Percentiles rank a stretch among this genome's conserved stretches.
These are phyloP conservation scores for Campoletis sonorensis DNA, from an alignment of 1,140 invertebrate genomes.

Conservation along the genomic window DNA sequence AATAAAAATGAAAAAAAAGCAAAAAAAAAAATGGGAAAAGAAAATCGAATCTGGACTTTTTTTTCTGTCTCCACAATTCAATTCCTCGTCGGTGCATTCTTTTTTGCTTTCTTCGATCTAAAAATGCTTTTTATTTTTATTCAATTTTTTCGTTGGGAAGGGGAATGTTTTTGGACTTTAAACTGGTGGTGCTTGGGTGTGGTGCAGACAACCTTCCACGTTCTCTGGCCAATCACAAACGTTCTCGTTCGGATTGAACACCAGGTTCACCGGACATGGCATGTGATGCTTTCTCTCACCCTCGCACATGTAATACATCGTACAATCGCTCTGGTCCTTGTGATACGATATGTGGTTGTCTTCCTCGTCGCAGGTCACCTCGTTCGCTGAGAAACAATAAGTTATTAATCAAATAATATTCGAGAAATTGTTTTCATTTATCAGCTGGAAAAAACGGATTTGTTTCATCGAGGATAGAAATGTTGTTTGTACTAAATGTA, in stretches of 20 bases:
- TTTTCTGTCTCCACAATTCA: slow-evolving; percentile 48
- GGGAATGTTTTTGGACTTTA: slow-evolving; percentile 49
- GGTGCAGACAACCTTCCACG: slow-evolving; percentile 90
- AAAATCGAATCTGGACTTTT: neutral
- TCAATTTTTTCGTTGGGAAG: neutral
- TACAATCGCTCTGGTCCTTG: slow-evolving; percentile 92
- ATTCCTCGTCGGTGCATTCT: slow-evolving; percentile 39
- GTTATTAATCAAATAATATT: too few species aligned
- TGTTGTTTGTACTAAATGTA: too few species aligned
- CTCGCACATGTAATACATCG: slow-evolving; percentile 97
- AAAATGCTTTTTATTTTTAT: slow-evolving; percentile 34
- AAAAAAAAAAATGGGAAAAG: neutral
- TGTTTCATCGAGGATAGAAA: too few species aligned
- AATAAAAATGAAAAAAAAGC: neutral
- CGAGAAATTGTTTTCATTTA: too few species aligned
- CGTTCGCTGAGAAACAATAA: slow-evolving; percentile 82
- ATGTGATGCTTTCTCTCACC: slow-evolving; percentile 97
- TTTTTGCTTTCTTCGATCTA: slow-evolving; percentile 12
- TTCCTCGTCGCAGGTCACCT: slow-evolving; percentile 93
- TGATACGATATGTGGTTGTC: slow-evolving; percentile 96
- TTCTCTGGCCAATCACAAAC: slow-evolving; percentile 98
- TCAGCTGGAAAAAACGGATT: too few species aligned
- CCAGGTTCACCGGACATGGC: slow-evolving; percentile 96
- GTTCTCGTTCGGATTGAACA: slow-evolving; percentile 95
- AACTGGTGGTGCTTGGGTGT: slow-evolving; percentile 85